Conservation (phyloP, 2,888 invertebrate genomes). For the Idaea straminata region DNA sequence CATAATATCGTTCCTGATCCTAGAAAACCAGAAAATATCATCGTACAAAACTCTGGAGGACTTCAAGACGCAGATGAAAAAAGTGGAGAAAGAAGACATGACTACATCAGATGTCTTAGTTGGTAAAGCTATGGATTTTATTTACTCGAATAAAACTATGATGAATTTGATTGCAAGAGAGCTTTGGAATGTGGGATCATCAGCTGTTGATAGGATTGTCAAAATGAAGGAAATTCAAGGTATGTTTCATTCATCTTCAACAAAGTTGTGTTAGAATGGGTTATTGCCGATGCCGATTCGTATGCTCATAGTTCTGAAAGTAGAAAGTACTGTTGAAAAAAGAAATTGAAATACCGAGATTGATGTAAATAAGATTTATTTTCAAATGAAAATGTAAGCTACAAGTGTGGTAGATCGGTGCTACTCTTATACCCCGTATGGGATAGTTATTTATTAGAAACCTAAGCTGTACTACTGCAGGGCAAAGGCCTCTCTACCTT, state of each 20-base stretch:
- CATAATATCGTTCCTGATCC: constrained; percentile 30
- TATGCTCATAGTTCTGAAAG: too few species aligned
- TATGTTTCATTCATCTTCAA: constrained; percentile 10
- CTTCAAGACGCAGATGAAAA: constrained; percentile 41
- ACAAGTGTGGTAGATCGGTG: too few species aligned
- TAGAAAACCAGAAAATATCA: constrained; percentile 34
- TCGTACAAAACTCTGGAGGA: constrained; percentile 52
- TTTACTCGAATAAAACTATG: constrained; percentile 62
- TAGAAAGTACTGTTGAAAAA: too few species aligned
- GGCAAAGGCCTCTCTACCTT: too few species aligned
- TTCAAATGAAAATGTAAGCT: too few species aligned
- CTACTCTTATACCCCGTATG: too few species aligned
- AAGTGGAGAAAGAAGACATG: constrained; percentile 40
- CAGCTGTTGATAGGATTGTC: constrained; percentile 58
- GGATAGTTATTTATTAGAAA: too few species aligned
- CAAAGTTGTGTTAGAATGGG: too few species aligned
- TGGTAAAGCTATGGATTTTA: constrained; percentile 64
- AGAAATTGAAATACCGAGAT: too few species aligned
- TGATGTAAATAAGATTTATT: too few species aligned
- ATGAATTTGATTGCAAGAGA: constrained; percentile 65
- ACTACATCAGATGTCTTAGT: constrained; percentile 50
- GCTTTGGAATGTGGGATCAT: constrained; percentile 64
- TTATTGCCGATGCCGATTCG: too few species aligned
- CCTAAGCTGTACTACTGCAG: too few species aligned
- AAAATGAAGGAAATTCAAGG: constrained; percentile 44